phyloP scores from a whole-genome alignment of 2,888 invertebrate species.

The Chrysotoxum bicinctum region DNA sequence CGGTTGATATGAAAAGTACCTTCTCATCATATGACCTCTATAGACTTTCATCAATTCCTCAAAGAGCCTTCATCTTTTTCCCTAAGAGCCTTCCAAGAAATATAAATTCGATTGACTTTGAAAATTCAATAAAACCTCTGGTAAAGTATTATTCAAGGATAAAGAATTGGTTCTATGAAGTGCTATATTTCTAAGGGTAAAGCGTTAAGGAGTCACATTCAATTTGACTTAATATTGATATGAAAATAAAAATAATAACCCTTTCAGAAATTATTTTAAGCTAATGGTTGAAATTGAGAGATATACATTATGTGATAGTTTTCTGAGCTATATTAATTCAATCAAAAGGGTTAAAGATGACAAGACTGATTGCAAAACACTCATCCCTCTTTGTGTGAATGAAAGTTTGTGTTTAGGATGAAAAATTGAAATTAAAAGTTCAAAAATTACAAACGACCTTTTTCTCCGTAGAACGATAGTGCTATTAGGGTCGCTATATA shows the following conservation, averaged over 20 bases:
- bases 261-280: neutral
- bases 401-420: too few species aligned
- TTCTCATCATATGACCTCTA: neutral
- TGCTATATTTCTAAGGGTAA: neutral
- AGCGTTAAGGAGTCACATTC: neutral
- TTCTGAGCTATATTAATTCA: neutral
- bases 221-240: neutral
- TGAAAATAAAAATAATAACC: neutral
- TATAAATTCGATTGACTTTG: slow-evolving; percentile 10
- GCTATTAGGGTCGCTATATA: too few species aligned
- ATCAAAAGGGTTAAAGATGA: too few species aligned
- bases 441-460: too few species aligned
- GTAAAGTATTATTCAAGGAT: neutral
- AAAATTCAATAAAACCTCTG: slow-evolving; percentile 3
- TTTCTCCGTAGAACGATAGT: too few species aligned
- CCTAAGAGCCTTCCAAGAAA: neutral
- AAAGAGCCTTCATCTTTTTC: neutral
- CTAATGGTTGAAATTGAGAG: neutral
- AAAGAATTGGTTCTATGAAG: neutral
- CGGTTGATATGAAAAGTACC: neutral
- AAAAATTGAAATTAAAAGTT: too few species aligned
- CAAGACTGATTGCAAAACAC: too few species aligned
- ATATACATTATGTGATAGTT: neutral
- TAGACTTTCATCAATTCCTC: neutral
- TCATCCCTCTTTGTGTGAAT: too few species aligned